Evolutionary conservation across 2,113 vertebrate species (phyloP).

Genomic region (Phodopus roborovskii): DNA sequence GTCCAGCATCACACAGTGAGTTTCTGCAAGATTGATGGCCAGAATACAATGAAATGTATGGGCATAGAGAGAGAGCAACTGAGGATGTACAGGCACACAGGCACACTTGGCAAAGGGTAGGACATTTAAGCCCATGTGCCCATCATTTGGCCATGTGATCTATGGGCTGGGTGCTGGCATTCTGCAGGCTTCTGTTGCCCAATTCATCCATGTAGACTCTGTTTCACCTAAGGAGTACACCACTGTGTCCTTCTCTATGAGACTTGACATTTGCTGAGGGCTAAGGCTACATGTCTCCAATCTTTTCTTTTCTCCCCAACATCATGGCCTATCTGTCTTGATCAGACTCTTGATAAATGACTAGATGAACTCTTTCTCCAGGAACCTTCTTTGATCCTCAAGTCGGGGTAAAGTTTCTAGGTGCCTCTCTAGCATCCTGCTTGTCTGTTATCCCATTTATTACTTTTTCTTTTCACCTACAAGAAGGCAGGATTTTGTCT

Average conservation of each 20-base stretch:
- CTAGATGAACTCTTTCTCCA: neutral
- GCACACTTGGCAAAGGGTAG: neutral
- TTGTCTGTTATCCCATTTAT: neutral
- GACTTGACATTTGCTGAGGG: neutral
- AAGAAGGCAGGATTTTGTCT: neutral
- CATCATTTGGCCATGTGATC: too few species aligned
- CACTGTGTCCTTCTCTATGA: neutral
- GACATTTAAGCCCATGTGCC: rapidly evolving
- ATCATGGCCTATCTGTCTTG: neutral
- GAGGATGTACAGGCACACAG: neutral
- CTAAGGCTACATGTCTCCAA: neutral
- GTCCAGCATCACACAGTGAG: neutral
- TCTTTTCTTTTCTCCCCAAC: neutral
- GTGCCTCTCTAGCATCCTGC: neutral
- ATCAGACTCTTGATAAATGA: neutral
- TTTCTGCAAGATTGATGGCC: neutral
- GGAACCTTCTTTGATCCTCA: neutral
- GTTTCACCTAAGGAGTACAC: neutral
- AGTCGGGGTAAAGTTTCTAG: neutral
- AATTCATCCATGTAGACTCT: neutral
- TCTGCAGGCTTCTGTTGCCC: neutral
- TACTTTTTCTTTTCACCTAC: neutral
- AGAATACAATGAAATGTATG: neutral
- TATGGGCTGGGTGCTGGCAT: too few species aligned
- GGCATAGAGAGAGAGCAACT: neutral